A percentile compares a stretch with the other conserved stretches of the same genome.
Conservation (phyloP, 2,888 invertebrate species). For the Acanthosepion pharaonis region DNA sequence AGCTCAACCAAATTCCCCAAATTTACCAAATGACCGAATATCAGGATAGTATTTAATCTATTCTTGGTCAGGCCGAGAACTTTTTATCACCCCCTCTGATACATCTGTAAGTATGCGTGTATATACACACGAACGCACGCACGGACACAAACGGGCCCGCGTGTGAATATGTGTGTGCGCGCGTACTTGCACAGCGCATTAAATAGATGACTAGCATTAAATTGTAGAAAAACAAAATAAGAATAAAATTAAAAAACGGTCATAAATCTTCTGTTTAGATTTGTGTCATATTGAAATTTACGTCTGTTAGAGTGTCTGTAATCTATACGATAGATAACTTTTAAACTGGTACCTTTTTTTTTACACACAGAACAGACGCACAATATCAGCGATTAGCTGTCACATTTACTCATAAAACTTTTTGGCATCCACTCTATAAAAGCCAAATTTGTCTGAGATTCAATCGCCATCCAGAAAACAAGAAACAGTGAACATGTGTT, state of each 20-base stretch:
- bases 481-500: conserved; percentile 8
- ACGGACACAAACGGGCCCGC: neutral
- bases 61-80: too few species aligned
- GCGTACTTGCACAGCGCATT: neutral
- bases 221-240: neutral
- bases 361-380: neutral
- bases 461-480: neutral
- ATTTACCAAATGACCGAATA: too few species aligned
- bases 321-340: neutral
- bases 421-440: neutral
- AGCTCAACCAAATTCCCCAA: too few species aligned
- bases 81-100: too few species aligned
- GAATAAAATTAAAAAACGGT: neutral
- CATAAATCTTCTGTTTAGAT: neutral
- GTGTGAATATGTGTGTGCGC: neutral
- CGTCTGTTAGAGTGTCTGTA: neutral
- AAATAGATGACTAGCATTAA: neutral
- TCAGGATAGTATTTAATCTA: too few species aligned
- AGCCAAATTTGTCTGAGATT: conserved; percentile 1
- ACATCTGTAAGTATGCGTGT: neutral
- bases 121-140: neutral
- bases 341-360: neutral
- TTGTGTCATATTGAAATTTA: neutral
- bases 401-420: neutral
- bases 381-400: neutral